Percentiles rank a stretch among this genome's conserved stretches.
Conservation (phyloP, 2,113 vertebrate species). For the Tylochromis polylepis region DNA sequence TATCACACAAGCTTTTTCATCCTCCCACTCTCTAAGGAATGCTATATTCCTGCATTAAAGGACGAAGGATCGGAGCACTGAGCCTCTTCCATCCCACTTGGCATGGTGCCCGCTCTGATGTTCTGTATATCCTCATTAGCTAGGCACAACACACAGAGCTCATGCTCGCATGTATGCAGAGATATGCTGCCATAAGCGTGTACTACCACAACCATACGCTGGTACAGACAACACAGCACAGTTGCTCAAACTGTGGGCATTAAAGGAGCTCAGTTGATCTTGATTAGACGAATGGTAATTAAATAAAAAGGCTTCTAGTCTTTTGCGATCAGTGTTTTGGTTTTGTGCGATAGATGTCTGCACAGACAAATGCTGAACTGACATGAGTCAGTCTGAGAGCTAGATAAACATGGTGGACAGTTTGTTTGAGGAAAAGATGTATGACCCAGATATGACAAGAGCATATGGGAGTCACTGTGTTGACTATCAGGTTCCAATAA, state of each 20-base stretch:
- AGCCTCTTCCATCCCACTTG: conserved; percentile 32
- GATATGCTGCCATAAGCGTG: conserved; percentile 4
- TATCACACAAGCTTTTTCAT: conserved; percentile 21
- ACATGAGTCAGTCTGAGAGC: not conserved
- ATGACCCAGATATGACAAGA: conserved; percentile 22
- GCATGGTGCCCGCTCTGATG: conserved; percentile 43
- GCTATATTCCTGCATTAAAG: conserved; percentile 27
- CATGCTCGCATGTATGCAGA: not conserved
- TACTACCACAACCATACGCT: not conserved
- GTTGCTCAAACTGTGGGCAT: not conserved
- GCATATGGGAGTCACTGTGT: conserved; percentile 21
- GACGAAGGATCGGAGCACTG: not conserved
- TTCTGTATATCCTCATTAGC: conserved; percentile 56
- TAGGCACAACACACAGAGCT: conserved; percentile 10
- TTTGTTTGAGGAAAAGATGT: conserved; percentile 22
- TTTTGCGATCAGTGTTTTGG: not conserved
- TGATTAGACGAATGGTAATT: not conserved
- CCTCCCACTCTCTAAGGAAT: conserved; percentile 11
- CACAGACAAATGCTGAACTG: not conserved
- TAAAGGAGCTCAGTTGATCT: not conserved
- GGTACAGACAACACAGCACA: not conserved
- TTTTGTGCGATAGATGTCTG: not conserved
- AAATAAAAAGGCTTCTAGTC: not conserved
- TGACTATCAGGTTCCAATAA: not conserved
- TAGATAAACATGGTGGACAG: conserved; percentile 14